A percentile compares a stretch with the other conserved stretches of the same genome.
Conservation (phyloP, 1,140 invertebrate genomes). For the Probaryconus sp. region DNA sequence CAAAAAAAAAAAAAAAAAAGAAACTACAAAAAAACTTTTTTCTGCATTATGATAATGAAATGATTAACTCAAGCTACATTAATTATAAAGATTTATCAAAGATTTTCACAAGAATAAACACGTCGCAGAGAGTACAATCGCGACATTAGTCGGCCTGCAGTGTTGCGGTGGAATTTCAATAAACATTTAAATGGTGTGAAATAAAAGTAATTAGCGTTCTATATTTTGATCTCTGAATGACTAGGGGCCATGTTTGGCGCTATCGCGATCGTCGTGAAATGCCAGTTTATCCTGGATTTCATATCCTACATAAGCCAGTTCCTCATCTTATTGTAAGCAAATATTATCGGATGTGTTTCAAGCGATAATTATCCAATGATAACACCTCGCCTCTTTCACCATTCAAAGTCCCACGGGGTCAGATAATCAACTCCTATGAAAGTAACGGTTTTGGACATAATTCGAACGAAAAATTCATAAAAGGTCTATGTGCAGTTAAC, state of each 20-base stretch:
- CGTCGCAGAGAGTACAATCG: too few relatives aligned
- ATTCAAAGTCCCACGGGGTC: conserved; percentile 34
- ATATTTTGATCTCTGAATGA: conserved; percentile 5
- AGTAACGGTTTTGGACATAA: conserved; percentile 9
- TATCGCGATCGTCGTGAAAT: conserved; percentile 51
- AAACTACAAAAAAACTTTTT: too few relatives aligned
- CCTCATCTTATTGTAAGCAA: conserved; percentile 52
- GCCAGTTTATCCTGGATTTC: conserved; percentile 34
- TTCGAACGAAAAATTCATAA: conserved; percentile 11
- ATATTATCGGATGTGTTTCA: conserved; percentile 53
- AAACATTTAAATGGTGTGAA: conserved; percentile 26
- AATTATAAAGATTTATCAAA: too few relatives aligned
- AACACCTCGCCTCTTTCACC: conserved; percentile 24
- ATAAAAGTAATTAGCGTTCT: conserved; percentile 11
- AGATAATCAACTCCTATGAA: conserved; percentile 1
- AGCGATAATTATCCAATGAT: conserved; percentile 49
- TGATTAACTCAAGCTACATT: too few relatives aligned
- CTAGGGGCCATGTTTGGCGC: not conserved
- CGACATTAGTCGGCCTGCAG: too few relatives aligned
- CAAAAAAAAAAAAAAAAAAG: too few relatives aligned
- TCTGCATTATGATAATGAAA: too few relatives aligned
- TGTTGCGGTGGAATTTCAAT: too few relatives aligned
- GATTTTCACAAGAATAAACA: too few relatives aligned
- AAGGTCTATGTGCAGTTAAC: not conserved
- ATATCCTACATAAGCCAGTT: conserved; percentile 31